Evolutionary conservation across 92 coral and sea anemone genomes (phyloP), one percentile per base, ranked within the genome.

Genomic region (Heliopora coerulea): DNA sequence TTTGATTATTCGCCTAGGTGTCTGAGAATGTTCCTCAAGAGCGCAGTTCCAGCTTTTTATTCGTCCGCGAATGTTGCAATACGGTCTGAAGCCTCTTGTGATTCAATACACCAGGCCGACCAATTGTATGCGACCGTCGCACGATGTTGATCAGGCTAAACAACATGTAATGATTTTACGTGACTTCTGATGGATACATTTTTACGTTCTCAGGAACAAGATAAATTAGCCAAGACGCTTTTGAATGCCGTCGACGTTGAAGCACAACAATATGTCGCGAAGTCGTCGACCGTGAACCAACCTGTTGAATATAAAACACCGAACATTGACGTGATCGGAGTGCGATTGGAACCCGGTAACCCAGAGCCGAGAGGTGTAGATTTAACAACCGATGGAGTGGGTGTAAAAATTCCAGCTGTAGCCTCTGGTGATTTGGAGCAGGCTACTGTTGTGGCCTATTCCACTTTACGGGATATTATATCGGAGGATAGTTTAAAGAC

Each of bases 391-490:
- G 23, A 23, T 2, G 62, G 17, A 0, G 50, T 56, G 13, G 49
- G 61, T 23, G 61, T 56, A 17, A 6, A 1, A 23, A 23, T 56
- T 7, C 30, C 61, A 23, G 61, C 13, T 1, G 50, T 52, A 13
- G 49, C 54, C 23, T 33, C 37, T 30, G 52, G 14, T 52, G 15
- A 30, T 1, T 2, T 70, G 1, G 11, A n/a, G 12, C 27, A 32
- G 27, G 77, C 63, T 14, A 70, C 77, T 18, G 77, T 70, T 27
- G 77, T 70, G 52, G 35, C 23, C 37, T 54, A 70, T 25, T 26
- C 29, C 12, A 28, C 63, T 10, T 18, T 52, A 1, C n/a, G 54
- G 33, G 50, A 54, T 52, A 70, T 70, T 37, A 12, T 52, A 20
- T 70, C 77, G 29, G 77, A 70, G 21, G 63, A 52, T 1, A 27